These are phyloP conservation scores for Taurulus bubalis DNA, from an alignment of 2,113 vertebrate genomes.

Conservation along the genomic window DNA sequence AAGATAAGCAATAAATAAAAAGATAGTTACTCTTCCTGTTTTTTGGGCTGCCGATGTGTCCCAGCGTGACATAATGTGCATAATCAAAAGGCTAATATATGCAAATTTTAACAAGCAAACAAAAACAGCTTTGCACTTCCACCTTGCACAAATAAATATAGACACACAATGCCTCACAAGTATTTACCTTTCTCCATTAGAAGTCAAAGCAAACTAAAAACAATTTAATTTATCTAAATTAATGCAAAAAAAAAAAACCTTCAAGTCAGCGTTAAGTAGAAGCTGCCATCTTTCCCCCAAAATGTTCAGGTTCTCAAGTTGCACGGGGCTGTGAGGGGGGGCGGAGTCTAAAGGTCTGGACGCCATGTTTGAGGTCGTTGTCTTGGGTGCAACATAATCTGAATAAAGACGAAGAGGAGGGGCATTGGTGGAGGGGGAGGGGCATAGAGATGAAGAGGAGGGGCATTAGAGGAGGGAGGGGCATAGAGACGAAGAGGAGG, in stretches of 20 bases:
- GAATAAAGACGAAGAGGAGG: too few relatives aligned
- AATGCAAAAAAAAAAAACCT: slow-evolving; percentile 10
- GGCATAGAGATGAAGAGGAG: too few relatives aligned
- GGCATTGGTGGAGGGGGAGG: too few relatives aligned
- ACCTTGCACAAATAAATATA: slow-evolving; percentile 19
- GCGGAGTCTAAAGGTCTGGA: slow-evolving; percentile 12
- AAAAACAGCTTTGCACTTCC: slow-evolving; percentile 18
- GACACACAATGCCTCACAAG: background rate
- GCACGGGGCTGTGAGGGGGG: slow-evolving; percentile 1
- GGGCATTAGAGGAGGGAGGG: too few relatives aligned
- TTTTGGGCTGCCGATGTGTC: background rate
- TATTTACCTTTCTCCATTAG: background rate
- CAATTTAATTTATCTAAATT: slow-evolving; percentile 24
- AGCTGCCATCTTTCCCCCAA: background rate
- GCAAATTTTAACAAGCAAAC: slow-evolving; percentile 29
- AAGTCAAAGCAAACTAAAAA: background rate
- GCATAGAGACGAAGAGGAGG: too few relatives aligned
- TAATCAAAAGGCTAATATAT: slow-evolving; percentile 55
- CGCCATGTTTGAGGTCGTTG: slow-evolving; percentile 21
- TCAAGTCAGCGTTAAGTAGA: slow-evolving; percentile 24
- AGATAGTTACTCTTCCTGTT: too few relatives aligned
- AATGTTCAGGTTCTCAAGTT: slow-evolving; percentile 26
- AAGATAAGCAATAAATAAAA: slow-evolving; percentile 29
- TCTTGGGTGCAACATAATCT: too few relatives aligned
- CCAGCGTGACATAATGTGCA: slow-evolving; percentile 42